A percentile compares a stretch with the other conserved stretches of the same genome.
These are phyloP conservation scores for Podarcis siculus DNA, from an alignment of 2,797 vertebrate genomes.

Conservation along the genomic window DNA sequence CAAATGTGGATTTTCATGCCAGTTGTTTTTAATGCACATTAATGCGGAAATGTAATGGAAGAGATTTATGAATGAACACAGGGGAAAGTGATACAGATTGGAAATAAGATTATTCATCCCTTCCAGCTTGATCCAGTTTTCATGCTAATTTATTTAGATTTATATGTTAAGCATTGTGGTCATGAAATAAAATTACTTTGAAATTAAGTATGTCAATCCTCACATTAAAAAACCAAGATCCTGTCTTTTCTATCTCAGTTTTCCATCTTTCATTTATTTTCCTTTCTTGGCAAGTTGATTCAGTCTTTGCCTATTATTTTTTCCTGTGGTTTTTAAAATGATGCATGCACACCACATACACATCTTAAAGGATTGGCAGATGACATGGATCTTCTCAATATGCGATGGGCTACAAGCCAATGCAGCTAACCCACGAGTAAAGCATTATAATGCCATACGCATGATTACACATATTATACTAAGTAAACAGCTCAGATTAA, in stretches of 20 bases:
- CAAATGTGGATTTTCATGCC: too few relatives aligned
- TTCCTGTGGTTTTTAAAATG: background rate
- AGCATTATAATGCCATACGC: slow-evolving; percentile 10
- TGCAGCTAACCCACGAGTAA: background rate
- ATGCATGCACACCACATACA: background rate
- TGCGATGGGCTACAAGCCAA: background rate
- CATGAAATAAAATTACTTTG: background rate
- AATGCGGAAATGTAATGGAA: too few relatives aligned
- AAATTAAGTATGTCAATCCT: background rate
- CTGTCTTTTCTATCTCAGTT: background rate
- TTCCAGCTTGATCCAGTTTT: background rate
- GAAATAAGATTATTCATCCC: background rate
- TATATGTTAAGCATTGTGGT: background rate
- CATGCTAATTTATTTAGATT: background rate
- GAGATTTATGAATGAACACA: too few relatives aligned
- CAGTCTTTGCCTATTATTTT: background rate
- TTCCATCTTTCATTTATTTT: background rate
- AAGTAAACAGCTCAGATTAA: slow-evolving; percentile 19
- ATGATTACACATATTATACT: slow-evolving; percentile 2
- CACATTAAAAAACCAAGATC: background rate
- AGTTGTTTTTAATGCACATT: too few relatives aligned
- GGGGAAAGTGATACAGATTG: background rate
- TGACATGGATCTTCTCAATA: background rate
- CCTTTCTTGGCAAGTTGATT: background rate
- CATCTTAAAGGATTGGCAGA: background rate